Conservation (phyloP, 2,113 vertebrate genomes). For the Gallinago paraguaiae region DNA sequence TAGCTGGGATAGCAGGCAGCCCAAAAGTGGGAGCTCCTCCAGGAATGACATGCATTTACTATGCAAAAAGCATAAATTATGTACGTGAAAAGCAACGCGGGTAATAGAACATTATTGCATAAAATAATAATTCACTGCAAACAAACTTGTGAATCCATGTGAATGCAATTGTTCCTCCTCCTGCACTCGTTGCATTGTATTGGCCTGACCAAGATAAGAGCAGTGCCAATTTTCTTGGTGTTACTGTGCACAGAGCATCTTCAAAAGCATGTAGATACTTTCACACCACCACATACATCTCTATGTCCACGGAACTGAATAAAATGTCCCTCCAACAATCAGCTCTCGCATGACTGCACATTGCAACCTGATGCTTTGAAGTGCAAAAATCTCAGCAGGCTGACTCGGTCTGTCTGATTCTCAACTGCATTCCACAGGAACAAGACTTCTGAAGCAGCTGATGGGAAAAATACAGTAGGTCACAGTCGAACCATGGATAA, state of each 20-base stretch:
- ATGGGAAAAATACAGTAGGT: not conserved
- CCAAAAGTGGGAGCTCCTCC: not conserved
- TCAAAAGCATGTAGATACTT: not conserved
- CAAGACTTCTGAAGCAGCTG: not conserved
- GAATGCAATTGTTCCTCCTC: not conserved
- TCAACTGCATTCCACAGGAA: not conserved
- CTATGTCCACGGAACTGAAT: not conserved
- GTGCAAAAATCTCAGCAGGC: not conserved
- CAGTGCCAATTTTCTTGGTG: not conserved
- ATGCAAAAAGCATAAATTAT: not conserved
- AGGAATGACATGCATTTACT: not conserved
- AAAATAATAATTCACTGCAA: not conserved
- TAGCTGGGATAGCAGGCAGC: not conserved
- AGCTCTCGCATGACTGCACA: not conserved
- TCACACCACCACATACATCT: not conserved
- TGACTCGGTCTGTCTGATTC: not conserved
- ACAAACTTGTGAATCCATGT: not conserved
- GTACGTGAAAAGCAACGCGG: not conserved
- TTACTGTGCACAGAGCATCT: not conserved
- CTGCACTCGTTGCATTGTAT: not conserved
- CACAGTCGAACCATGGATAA: not conserved
- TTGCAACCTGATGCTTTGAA: not conserved
- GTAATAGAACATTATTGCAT: not conserved
- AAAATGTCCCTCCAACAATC: not conserved
- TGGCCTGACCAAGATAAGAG: not conserved